These are phyloP conservation scores for Actinostola sp. DNA, from an alignment of 92 coral and sea anemone species.

Conservation along the genomic window DNA sequence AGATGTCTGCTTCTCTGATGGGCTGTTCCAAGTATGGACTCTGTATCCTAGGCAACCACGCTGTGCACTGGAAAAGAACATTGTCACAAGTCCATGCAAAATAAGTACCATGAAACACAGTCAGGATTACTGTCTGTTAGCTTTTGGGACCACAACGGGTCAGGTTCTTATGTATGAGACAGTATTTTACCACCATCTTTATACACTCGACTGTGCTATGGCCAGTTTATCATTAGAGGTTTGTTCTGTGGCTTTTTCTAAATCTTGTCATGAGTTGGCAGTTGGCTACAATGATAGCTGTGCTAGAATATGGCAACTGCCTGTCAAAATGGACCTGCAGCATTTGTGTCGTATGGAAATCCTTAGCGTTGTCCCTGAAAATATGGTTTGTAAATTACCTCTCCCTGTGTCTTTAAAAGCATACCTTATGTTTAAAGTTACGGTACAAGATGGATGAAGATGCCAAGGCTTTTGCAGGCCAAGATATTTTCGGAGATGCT, in stretches of 20 bases:
- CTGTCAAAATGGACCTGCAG: constrained; percentile 75
- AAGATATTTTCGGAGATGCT: too few species aligned
- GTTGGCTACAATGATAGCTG: constrained; percentile 74
- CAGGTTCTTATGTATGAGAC: constrained; percentile 63
- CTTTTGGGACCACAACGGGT: constrained; percentile 75
- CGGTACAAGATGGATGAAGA: not conserved
- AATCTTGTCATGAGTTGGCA: constrained; percentile 82
- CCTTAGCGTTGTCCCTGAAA: constrained; percentile 59
- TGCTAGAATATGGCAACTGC: constrained; percentile 82
- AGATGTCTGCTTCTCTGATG: constrained; percentile 60
- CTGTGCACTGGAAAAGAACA: constrained; percentile 44
- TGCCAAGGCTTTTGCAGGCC: not conserved
- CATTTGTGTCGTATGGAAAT: constrained; percentile 85
- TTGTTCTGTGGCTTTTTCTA: constrained; percentile 80
- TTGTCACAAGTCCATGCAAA: constrained; percentile 36
- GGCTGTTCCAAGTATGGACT: constrained; percentile 63
- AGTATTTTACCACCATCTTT: constrained; percentile 32
- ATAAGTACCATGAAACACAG: constrained; percentile 64
- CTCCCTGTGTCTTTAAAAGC: constrained; percentile 73
- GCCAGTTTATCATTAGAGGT: constrained; percentile 13
- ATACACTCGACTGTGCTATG: constrained; percentile 40
- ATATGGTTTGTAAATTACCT: constrained; percentile 59
- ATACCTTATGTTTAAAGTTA: constrained; percentile 37
- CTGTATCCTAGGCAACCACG: constrained; percentile 31
- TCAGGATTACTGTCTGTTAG: constrained; percentile 71